Evolutionary conservation across 2,113 vertebrate species (phyloP), one percentile per base, ranked within the genome.

Genomic region (Zosterops lateralis): DNA sequence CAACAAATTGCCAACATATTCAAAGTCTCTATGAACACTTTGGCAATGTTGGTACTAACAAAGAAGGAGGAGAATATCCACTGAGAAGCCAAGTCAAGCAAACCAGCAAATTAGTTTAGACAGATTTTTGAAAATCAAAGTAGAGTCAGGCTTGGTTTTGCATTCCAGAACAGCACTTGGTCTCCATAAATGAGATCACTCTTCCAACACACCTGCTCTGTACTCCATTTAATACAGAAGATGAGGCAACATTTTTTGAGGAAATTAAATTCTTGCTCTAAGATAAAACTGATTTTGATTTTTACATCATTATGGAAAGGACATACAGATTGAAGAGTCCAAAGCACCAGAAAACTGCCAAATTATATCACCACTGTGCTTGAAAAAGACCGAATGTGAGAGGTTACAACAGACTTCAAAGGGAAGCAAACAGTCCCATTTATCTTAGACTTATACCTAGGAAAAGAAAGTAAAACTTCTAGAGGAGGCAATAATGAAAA

Each of bases 261-360:
- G 14, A 89, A 83, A 83, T 53, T 0, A 50, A 92, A 86, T 54
- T 62, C 15, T 17, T 47, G 10, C 34, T 58, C 47, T 48, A 87
- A 89, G 34, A 82, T 45, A 87, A 91, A 92, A 72, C 14, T 58
- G 6, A 79, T 66, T 94, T 96, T 91, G 28, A 29, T 87, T 85
- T 92, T 76, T 82, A 13, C 66, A 54, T 40, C n/a, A 65, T 85
- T 85, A 76, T 20, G 28, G 20, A 83, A 88, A 60, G 19, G 21
- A 22, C 68, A 77, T 29, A 47, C 18, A 77, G 18, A 68, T 77
- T 77, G 72, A 82, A 90, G n/a, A 90, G 51, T 53, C 67, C 38
- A 93, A 80, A 94, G 60, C 34, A 84, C 14, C 51, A 85, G 38
- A 87, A 79, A 81, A 42, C 54, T 80, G 64, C 20, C 40, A 42